These are phyloP conservation scores for Drosophila punjabiensis DNA, from an alignment of 1,140 invertebrate species.

Conservation along the genomic window DNA sequence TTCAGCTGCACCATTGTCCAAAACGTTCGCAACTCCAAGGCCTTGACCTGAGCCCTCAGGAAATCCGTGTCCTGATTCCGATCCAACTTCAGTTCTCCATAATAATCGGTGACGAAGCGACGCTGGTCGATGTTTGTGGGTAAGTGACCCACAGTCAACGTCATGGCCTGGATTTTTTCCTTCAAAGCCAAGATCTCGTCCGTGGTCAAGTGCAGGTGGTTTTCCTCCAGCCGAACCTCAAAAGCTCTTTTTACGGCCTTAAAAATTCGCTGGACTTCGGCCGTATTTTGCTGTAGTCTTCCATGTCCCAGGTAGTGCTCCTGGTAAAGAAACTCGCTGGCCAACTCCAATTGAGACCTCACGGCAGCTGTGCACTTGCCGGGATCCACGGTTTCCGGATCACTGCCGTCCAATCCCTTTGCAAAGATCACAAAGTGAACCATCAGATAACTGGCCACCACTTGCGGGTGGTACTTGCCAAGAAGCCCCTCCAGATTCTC, in stretches of 20 bases:
- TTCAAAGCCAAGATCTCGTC: background rate
- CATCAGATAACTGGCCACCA: background rate
- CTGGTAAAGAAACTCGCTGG: background rate
- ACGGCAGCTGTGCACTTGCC: background rate
- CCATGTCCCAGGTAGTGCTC: background rate
- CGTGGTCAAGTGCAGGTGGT: background rate
- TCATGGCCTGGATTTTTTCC: background rate
- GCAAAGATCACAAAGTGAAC: background rate
- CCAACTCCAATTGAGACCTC: background rate
- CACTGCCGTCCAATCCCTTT: background rate
- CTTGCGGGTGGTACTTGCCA: background rate
- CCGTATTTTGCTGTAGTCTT: background rate
- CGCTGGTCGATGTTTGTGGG: background rate
- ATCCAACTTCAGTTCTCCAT: background rate
- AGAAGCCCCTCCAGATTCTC: background rate
- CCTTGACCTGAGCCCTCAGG: background rate
- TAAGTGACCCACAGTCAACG: background rate
- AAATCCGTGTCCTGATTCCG: background rate
- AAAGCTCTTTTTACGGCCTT: background rate
- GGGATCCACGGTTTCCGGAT: background rate
- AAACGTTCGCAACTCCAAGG: background rate
- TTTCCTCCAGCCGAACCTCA: background rate
- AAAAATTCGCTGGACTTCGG: background rate
- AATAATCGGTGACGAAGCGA: background rate
- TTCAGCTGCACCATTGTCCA: background rate